phyloP scores from a whole-genome alignment of 2,797 vertebrate species.

The Numenius phaeopus region DNA sequence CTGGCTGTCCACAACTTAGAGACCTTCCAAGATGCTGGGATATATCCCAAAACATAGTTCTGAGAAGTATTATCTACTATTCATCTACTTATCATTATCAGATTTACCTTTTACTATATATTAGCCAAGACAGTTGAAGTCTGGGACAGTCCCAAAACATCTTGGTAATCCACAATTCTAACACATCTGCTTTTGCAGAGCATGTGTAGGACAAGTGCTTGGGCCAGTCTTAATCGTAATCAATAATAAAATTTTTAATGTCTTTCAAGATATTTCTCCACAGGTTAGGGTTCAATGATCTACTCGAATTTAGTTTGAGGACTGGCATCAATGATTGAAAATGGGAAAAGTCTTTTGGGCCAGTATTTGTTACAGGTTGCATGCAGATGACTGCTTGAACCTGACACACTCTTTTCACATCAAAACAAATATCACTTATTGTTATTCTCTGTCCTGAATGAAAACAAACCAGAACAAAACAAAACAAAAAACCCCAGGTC shows the following conservation, averaged over 20 bases:
- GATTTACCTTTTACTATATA: slow-evolving; percentile 1
- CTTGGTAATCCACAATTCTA: background rate
- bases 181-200: background rate
- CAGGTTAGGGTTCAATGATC: background rate
- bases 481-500: rapidly evolving
- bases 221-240: background rate
- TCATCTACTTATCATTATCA: slow-evolving; percentile 4
- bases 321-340: background rate
- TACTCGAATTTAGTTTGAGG: background rate
- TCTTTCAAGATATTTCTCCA: background rate
- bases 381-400: background rate
- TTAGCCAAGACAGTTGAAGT: slow-evolving; percentile 12
- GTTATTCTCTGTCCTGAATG: background rate
- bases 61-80: slow-evolving; percentile 27
- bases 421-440: background rate
- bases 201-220: background rate
- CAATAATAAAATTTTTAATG: background rate
- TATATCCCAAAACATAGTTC: slow-evolving; percentile 17
- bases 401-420: background rate
- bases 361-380: background rate
- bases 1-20: background rate
- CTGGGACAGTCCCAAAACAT: background rate
- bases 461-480: background rate
- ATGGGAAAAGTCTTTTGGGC: background rate
- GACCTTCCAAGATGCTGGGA: background rate